phyloP scores from a whole-genome alignment of 2,113 vertebrate species.

The Cyanocitta stelleri region DNA sequence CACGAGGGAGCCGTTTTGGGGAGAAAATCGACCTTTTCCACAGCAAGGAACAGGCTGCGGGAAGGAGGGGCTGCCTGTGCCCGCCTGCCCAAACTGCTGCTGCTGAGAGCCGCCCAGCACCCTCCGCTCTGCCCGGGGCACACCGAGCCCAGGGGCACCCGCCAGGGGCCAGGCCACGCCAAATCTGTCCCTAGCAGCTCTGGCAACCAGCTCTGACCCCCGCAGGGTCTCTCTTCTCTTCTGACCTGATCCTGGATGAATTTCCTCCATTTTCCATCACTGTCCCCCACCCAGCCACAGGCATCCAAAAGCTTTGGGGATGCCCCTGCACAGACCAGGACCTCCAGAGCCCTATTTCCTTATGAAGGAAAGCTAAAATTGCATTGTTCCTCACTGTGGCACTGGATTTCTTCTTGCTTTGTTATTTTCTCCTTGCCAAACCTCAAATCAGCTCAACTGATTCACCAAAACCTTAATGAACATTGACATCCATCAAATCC shows the following conservation, averaged over 20 bases:
- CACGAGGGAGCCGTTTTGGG: background rate
- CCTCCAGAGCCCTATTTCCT: background rate
- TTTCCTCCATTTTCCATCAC: background rate
- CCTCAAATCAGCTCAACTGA: background rate
- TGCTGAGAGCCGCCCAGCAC: background rate
- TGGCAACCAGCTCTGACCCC: too few relatives aligned
- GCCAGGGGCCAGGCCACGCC: background rate
- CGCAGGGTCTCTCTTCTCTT: background rate
- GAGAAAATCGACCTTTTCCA: background rate
- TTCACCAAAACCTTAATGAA: background rate
- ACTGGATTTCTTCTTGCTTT: background rate
- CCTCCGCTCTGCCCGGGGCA: background rate
- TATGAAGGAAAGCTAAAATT: background rate
- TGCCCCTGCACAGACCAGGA: accelerated
- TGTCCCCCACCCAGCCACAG: background rate
- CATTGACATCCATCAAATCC: background rate
- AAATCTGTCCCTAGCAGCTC: background rate
- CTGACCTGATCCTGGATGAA: background rate
- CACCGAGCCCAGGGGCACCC: background rate
- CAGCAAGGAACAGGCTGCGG: background rate
- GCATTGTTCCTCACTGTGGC: accelerated
- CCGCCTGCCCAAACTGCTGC: background rate
- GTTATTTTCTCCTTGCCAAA: background rate
- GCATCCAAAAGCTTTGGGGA: background rate
- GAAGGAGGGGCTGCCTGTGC: background rate